Percentiles rank a stretch among this genome's conserved stretches.
Evolutionary conservation across 2,888 invertebrate species (phyloP).

Genomic region (Hypselothyrea guttata): DNA sequence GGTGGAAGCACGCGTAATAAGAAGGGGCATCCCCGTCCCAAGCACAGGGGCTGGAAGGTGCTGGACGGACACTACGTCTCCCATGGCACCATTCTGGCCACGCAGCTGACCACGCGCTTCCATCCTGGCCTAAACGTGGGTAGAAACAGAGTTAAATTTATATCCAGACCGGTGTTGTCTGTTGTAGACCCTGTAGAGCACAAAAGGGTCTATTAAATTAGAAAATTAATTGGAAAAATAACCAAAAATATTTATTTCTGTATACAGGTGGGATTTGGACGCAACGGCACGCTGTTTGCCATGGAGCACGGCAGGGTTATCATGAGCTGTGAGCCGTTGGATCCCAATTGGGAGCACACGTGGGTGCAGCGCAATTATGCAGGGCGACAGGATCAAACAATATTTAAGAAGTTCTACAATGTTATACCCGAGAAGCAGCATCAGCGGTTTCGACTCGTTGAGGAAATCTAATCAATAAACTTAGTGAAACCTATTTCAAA

Average conservation of each 20-base stretch:
- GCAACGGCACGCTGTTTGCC: conserved; percentile 91
- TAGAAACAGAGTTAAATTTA: too few relatives aligned
- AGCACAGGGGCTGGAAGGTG: conserved; percentile 90
- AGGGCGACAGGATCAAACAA: conserved; percentile 85
- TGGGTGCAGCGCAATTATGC: conserved; percentile 88
- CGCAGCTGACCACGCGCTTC: conserved; percentile 87
- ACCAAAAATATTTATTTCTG: neutral
- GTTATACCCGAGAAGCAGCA: conserved; percentile 91
- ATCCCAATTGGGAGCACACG: conserved; percentile 90
- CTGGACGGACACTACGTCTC: conserved; percentile 87
- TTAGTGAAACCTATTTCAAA: neutral
- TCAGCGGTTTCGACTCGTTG: conserved; percentile 89
- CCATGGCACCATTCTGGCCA: conserved; percentile 87
- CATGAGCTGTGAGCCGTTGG: conserved; percentile 91
- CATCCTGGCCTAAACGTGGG: conserved; percentile 91
- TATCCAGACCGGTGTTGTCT: too few relatives aligned
- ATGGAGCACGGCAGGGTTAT: conserved; percentile 90
- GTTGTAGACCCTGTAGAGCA: too few relatives aligned
- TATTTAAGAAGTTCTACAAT: conserved; percentile 93
- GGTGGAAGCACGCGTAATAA: conserved; percentile 88
- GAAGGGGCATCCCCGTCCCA: conserved; percentile 87
- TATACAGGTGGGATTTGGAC: conserved; percentile 90
- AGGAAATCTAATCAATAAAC: conserved; percentile 84
- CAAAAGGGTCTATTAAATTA: too few relatives aligned
- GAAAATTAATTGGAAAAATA: too few relatives aligned